Evolutionary conservation across 2,888 invertebrate species (phyloP).

Genomic region (Ernsta delagoae): DNA sequence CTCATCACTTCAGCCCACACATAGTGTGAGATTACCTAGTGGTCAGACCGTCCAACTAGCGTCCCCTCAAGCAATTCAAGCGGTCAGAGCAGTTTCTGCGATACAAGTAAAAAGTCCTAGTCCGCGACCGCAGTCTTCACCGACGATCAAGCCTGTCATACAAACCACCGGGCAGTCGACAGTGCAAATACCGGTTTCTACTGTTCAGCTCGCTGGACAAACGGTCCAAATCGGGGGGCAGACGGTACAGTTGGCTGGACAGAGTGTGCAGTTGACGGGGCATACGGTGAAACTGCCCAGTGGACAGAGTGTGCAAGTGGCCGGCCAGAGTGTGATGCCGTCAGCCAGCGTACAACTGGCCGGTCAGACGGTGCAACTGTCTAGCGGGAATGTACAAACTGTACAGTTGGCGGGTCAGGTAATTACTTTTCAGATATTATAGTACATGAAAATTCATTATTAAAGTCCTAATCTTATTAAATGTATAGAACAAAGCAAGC

Average conservation of each 20-base stretch:
- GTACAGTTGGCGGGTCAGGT: conserved; percentile 60
- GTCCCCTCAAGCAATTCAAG: conserved; percentile 52
- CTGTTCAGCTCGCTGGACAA: conserved; percentile 70
- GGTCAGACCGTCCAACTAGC: conserved; percentile 75
- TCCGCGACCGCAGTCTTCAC: conserved; percentile 54
- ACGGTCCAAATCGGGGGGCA: conserved; percentile 75
- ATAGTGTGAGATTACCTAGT: conserved; percentile 70
- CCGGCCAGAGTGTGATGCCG: too few relatives aligned
- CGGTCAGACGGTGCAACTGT: conserved; percentile 51
- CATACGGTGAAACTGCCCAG: conserved; percentile 79
- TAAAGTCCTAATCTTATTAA: too few relatives aligned
- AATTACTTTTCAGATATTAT: background rate
- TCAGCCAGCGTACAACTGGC: too few relatives aligned
- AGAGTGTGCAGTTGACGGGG: conserved; percentile 71
- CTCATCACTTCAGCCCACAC: conserved; percentile 68
- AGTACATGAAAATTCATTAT: too few relatives aligned
- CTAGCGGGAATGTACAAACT: conserved; percentile 62
- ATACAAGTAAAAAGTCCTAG: conserved; percentile 53
- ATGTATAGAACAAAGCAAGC: too few relatives aligned
- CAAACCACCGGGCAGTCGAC: conserved; percentile 48
- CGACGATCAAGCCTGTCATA: conserved; percentile 52
- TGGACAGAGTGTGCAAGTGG: conserved; percentile 67
- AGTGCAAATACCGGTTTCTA: conserved; percentile 67
- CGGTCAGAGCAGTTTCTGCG: conserved; percentile 61
- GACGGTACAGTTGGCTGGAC: conserved; percentile 70